A percentile compares a stretch with the other conserved stretches of the same genome.
phyloP scores from a whole-genome alignment of 2,888 invertebrate genomes.

The Argyresthia albistria region DNA sequence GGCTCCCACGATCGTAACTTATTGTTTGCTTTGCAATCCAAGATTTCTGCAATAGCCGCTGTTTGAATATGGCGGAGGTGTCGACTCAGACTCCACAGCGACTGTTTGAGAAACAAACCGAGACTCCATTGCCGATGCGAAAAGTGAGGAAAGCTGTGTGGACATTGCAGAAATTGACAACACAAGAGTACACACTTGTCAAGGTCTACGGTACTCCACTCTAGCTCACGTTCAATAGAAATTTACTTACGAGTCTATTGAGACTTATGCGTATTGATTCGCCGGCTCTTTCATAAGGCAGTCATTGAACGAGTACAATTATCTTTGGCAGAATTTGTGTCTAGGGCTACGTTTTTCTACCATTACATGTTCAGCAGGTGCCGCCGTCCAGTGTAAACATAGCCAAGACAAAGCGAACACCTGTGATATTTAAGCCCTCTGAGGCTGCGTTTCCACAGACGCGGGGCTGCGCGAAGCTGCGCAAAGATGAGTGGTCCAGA shows the following conservation, averaged over 20 bases:
- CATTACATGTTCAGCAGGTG: not conserved
- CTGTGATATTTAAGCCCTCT: not conserved
- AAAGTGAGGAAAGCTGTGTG: conserved; percentile 52
- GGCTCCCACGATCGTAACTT: conserved; percentile 55
- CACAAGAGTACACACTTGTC: conserved; percentile 2
- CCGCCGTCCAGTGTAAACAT: not conserved
- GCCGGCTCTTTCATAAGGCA: no score
- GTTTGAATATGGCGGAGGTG: conserved; percentile 51
- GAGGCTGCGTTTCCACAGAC: no score
- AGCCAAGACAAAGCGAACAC: not conserved
- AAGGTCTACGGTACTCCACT: not conserved
- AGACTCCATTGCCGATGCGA: conserved; percentile 49
- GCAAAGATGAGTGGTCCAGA: no score
- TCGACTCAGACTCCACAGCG: conserved; percentile 50
- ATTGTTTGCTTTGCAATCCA: conserved; percentile 62
- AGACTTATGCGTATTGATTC: no score
- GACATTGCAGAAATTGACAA: conserved; percentile 20
- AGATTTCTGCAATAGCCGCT: conserved; percentile 61
- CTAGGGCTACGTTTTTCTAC: no score
- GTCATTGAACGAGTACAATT: no score
- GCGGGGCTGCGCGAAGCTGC: no score
- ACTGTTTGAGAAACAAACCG: conserved; percentile 58
- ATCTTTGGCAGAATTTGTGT: no score
- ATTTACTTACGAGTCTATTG: not conserved
- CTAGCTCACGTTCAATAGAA: not conserved